phyloP scores from a whole-genome alignment of 2,113 vertebrate genomes.

The Bubo bubo region DNA sequence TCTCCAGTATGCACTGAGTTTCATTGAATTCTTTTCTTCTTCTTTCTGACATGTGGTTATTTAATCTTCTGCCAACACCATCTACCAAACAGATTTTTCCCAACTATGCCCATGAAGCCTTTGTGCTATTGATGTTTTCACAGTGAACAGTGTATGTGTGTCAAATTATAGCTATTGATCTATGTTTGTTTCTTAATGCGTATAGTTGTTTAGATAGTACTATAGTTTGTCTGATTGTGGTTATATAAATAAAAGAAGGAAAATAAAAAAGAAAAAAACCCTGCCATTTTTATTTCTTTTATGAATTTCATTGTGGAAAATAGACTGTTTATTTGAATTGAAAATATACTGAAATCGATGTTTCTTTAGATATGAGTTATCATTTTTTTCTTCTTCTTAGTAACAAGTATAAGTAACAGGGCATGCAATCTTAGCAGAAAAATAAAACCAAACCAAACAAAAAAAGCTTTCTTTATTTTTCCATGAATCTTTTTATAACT shows the following conservation, averaged over 20 bases:
- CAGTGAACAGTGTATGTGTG: constrained; percentile 60
- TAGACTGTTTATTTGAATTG: constrained; percentile 66
- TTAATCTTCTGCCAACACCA: constrained; percentile 76
- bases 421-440: not conserved
- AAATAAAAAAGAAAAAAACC: constrained; percentile 16
- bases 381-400: constrained; percentile 33
- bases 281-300: constrained; percentile 36
- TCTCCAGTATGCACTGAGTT: constrained; percentile 55
- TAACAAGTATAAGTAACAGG: constrained; percentile 47
- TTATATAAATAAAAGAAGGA: constrained; percentile 63
- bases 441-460: not conserved
- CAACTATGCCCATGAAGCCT: constrained; percentile 67
- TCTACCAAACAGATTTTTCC: constrained; percentile 67
- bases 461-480: not conserved
- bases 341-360: constrained; percentile 60
- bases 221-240: constrained; percentile 57
- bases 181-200: constrained; percentile 74
- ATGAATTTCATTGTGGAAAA: constrained; percentile 48
- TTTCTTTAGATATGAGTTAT: constrained; percentile 59
- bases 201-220: constrained; percentile 67
- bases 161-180: constrained; percentile 80
- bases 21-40: constrained; percentile 54
- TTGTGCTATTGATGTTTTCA: constrained; percentile 77
- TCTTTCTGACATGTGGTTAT: constrained; percentile 66
- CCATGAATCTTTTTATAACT: constrained; percentile 4